These are phyloP conservation scores for Virgularia gustaviana DNA, from an alignment of 92 coral and sea anemone species.

Conservation along the genomic window DNA sequence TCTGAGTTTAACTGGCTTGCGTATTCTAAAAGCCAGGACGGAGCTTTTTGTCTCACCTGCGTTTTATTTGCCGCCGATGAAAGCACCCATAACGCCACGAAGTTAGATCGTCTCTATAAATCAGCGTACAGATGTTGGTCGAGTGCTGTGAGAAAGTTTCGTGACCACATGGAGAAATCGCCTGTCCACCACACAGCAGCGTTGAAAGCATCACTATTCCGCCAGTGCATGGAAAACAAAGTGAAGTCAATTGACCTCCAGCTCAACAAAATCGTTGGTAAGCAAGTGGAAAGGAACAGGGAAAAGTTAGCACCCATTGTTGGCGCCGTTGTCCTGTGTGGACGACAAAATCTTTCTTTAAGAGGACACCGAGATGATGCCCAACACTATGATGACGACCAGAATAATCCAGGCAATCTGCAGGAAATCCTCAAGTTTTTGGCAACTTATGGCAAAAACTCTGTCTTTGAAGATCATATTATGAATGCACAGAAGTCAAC, in stretches of 20 bases:
- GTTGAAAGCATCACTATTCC: slow-evolving; percentile 18
- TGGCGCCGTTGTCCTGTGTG: slow-evolving; percentile 35
- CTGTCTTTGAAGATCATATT: background rate
- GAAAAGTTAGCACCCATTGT: slow-evolving; percentile 11
- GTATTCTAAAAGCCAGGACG: slow-evolving; percentile 10
- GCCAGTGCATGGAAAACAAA: slow-evolving; percentile 24
- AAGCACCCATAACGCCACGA: slow-evolving; percentile 14
- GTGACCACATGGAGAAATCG: slow-evolving; percentile 17
- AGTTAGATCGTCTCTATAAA: slow-evolving; percentile 20
- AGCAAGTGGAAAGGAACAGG: slow-evolving; percentile 29
- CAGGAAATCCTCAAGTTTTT: background rate
- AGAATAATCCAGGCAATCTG: slow-evolving; percentile 27
- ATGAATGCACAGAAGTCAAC: background rate
- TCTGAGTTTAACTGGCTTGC: slow-evolving; percentile 14
- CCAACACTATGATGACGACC: slow-evolving; percentile 6
- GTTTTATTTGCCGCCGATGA: slow-evolving; percentile 20
- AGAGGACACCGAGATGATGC: slow-evolving; percentile 45
- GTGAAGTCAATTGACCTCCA: slow-evolving; percentile 17
- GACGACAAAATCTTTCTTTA: slow-evolving; percentile 33
- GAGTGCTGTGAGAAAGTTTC: slow-evolving; percentile 1
- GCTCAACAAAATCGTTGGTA: slow-evolving; percentile 8
- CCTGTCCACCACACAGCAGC: slow-evolving; percentile 19
- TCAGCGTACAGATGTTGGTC: slow-evolving; percentile 1
- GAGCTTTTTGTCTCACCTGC: slow-evolving; percentile 26
- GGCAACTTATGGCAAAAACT: background rate